These are phyloP conservation scores for Spongilla lacustris DNA, from an alignment of 37 sponge, comb jelly and placozoan genomes.

Conservation along the genomic window DNA sequence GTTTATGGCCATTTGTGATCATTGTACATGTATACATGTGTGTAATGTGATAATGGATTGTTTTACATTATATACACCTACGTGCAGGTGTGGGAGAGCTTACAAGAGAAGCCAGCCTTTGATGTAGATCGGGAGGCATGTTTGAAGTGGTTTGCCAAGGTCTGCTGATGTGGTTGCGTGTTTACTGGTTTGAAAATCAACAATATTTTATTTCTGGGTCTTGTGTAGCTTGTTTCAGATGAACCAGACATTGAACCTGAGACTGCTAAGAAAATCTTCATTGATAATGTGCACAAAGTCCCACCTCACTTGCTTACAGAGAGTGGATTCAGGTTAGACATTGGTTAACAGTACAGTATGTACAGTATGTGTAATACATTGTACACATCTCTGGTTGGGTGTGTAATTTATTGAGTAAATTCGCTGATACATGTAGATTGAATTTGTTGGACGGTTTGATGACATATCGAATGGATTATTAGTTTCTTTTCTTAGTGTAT, in stretches of 20 bases:
- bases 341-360: no score
- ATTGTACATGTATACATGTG: no score
- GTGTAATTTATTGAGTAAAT: no score
- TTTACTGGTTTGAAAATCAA: not conserved
- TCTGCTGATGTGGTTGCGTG: not conserved
- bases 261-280: constrained; percentile 72
- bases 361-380: no score
- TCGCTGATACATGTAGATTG: no score
- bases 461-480: no score
- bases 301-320: constrained; percentile 81
- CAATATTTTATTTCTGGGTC: not conserved
- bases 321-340: constrained; percentile 75
- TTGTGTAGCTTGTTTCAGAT: constrained; percentile 78
- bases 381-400: no score
- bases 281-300: constrained; percentile 79
- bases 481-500: no score
- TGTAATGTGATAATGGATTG: not conserved
- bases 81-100: constrained; percentile 79
- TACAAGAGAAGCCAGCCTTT: constrained; percentile 77
- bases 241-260: constrained; percentile 91
- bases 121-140: constrained; percentile 81
- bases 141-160: constrained; percentile 93
- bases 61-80: not conserved
- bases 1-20: no score
- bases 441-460: no score